Evolutionary conservation across 2,888 invertebrate genomes (phyloP).

Genomic region (Chrysina gloriosa): DNA sequence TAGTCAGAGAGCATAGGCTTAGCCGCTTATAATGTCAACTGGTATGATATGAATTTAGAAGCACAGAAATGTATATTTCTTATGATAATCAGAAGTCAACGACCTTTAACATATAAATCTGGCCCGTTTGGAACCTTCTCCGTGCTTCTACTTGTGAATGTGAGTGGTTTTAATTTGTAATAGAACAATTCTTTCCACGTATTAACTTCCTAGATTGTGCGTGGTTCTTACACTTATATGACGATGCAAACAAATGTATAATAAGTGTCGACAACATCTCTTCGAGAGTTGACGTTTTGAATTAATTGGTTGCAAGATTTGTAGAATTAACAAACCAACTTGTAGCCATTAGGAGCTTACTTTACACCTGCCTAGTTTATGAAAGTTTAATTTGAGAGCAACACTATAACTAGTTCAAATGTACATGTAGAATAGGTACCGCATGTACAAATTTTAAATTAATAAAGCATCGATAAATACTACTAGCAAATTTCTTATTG

Average conservation of each 20-base stretch:
- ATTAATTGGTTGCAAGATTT: too few relatives aligned
- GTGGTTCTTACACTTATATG: neutral
- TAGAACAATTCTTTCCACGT: neutral
- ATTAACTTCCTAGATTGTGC: neutral
- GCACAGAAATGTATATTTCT: neutral
- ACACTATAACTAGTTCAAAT: too few relatives aligned
- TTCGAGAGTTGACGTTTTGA: too few relatives aligned
- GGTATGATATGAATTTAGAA: neutral
- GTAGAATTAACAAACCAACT: too few relatives aligned
- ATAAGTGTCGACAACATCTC: too few relatives aligned
- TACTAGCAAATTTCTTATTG: too few relatives aligned
- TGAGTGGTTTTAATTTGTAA: neutral
- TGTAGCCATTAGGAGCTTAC: too few relatives aligned
- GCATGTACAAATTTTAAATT: too few relatives aligned
- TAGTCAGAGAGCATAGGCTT: neutral
- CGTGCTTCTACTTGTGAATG: neutral
- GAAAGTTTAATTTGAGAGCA: too few relatives aligned
- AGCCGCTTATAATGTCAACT: neutral
- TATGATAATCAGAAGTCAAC: neutral
- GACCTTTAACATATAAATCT: neutral
- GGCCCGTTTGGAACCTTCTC: conserved; percentile 10
- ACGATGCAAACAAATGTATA: neutral
- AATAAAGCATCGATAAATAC: too few relatives aligned
- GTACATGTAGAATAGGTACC: too few relatives aligned
- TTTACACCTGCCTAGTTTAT: too few relatives aligned